Evolutionary conservation across 1,140 invertebrate genomes (phyloP).

Genomic region (Leguminivora glycinivorella): DNA sequence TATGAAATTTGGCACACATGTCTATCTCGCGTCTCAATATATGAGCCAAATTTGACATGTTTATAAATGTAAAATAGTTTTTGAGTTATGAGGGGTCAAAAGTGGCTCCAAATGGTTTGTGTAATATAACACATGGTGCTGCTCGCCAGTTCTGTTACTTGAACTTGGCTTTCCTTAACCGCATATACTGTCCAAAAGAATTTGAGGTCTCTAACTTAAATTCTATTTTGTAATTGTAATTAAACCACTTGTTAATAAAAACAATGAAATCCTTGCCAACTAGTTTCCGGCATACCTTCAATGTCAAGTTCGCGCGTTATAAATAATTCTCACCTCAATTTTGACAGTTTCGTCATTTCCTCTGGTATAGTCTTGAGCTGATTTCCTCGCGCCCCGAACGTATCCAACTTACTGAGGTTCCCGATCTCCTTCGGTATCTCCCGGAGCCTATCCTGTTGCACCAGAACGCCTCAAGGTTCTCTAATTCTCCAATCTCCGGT

Average conservation of each 20-base stretch:
- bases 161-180: too few species aligned
- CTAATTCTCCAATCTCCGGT: constrained; percentile 84
- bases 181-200: too few species aligned
- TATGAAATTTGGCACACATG: too few species aligned
- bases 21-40: too few species aligned
- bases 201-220: too few species aligned
- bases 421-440: constrained; percentile 85
- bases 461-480: constrained; percentile 87
- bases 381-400: constrained; percentile 82
- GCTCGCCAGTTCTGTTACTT: too few species aligned
- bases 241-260: too few species aligned
- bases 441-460: constrained; percentile 80
- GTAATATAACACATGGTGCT: too few species aligned
- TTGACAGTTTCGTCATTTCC: constrained; percentile 74
- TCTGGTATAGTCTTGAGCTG: constrained; percentile 77
- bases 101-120: too few species aligned
- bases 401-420: constrained; percentile 86
- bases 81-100: too few species aligned
- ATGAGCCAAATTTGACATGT: too few species aligned
- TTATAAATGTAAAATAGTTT: too few species aligned
- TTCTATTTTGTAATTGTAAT: constrained; percentile 1
- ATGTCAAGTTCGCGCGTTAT: constrained; percentile 14
- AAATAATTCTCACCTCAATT: constrained; percentile 69
- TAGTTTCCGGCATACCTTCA: constrained; percentile 18
- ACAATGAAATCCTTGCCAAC: constrained; percentile 25